Evolutionary conservation across 2,888 invertebrate genomes (phyloP).

Genomic region (Xanthorhoe spadicearia): DNA sequence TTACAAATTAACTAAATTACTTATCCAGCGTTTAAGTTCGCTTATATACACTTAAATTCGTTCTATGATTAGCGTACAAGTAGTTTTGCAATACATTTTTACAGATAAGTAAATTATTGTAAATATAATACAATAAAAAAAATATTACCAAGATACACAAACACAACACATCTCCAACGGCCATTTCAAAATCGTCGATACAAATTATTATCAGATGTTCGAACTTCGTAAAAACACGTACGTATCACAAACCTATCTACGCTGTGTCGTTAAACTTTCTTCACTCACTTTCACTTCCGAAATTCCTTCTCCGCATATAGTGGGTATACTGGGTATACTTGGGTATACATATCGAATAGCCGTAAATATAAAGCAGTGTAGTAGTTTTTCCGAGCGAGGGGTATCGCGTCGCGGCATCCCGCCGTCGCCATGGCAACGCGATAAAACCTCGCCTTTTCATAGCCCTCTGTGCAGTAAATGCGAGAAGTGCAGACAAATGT

Average conservation of each 20-base stretch:
- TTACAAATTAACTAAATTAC: too few relatives aligned
- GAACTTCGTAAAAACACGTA: constrained; percentile 44
- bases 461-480: constrained; percentile 73
- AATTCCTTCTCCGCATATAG: constrained; percentile 45
- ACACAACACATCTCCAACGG: not conserved
- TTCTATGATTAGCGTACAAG: too few relatives aligned
- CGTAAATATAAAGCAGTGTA: constrained; percentile 70
- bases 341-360: constrained; percentile 48
- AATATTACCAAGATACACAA: not conserved
- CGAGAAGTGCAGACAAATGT: constrained; percentile 54
- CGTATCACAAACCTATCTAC: constrained; percentile 37
- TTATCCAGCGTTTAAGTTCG: too few relatives aligned
- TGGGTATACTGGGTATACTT: too few relatives aligned
- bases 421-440: constrained; percentile 81
- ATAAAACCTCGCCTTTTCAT: constrained; percentile 84
- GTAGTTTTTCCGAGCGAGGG: constrained; percentile 75
- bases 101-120: too few relatives aligned
- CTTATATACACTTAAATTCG: too few relatives aligned
- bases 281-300: constrained; percentile 53
- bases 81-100: too few relatives aligned
- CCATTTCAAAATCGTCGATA: not conserved
- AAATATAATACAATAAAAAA: not conserved
- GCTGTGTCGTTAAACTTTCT: constrained; percentile 44
- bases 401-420: constrained; percentile 77
- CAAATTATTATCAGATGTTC: constrained; percentile 11